phyloP scores from a whole-genome alignment of 2,888 invertebrate species.

The Mantis religiosa region DNA sequence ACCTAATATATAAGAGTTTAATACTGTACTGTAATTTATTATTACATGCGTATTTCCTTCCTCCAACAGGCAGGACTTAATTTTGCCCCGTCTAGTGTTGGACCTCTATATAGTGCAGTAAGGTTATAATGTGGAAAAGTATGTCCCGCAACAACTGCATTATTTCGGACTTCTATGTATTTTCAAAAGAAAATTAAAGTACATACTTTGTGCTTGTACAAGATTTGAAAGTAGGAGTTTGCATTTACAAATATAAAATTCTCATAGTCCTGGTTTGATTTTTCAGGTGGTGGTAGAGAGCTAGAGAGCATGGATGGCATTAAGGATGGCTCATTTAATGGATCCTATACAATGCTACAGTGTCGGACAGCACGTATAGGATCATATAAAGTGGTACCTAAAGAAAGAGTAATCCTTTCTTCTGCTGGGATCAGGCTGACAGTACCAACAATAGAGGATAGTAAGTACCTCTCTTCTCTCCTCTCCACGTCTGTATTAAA shows the following conservation, averaged over 20 bases:
- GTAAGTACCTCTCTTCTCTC: slow-evolving; percentile 34
- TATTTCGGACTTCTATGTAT: too few species aligned
- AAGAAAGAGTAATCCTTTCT: slow-evolving; percentile 61
- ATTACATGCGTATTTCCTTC: too few species aligned
- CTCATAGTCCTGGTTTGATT: neutral
- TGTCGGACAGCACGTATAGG: slow-evolving; percentile 82
- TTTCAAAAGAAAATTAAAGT: too few species aligned
- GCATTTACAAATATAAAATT: neutral
- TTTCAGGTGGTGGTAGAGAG: slow-evolving; percentile 50
- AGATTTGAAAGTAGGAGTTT: too few species aligned
- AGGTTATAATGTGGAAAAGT: too few species aligned
- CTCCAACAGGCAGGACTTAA: too few species aligned
- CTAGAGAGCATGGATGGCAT: slow-evolving; percentile 47
- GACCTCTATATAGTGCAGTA: too few species aligned
- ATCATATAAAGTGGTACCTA: slow-evolving; percentile 73
- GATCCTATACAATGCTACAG: slow-evolving; percentile 53
- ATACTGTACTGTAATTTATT: too few species aligned
- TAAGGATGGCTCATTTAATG: slow-evolving; percentile 42
- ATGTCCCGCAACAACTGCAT: too few species aligned
- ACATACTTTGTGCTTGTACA: too few species aligned
- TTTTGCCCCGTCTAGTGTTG: too few species aligned
- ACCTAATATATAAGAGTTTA: too few species aligned
- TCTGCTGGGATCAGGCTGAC: slow-evolving; percentile 45
- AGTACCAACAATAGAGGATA: slow-evolving; percentile 46
- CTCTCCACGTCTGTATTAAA: neutral